These are phyloP conservation scores for Arenaria interpres DNA, from an alignment of 2,113 vertebrate genomes.

Conservation along the genomic window DNA sequence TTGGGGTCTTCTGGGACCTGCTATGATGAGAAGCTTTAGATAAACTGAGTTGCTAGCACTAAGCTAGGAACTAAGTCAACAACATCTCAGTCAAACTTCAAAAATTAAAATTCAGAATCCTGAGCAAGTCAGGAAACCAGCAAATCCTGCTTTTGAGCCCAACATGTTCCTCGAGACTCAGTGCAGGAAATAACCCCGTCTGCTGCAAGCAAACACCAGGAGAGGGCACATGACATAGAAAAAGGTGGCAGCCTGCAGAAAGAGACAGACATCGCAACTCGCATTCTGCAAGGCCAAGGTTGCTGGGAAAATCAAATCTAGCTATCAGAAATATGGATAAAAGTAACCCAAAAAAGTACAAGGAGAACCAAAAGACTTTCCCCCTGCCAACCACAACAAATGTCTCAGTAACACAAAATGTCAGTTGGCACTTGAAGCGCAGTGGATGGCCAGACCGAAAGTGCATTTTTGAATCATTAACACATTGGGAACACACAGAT, in stretches of 20 bases:
- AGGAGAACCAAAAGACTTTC: slow-evolving; percentile 29
- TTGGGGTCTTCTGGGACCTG: background rate
- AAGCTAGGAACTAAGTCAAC: background rate
- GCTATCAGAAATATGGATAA: background rate
- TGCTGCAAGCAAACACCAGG: background rate
- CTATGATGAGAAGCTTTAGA: background rate
- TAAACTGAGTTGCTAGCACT: background rate
- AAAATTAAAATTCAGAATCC: background rate
- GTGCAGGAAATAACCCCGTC: background rate
- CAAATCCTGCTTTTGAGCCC: background rate
- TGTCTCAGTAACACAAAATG: slow-evolving; percentile 26
- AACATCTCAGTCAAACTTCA: background rate
- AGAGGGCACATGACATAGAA: background rate
- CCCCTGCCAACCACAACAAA: slow-evolving; percentile 38
- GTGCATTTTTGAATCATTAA: slow-evolving; percentile 61
- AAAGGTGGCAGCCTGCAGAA: background rate
- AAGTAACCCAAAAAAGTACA: background rate
- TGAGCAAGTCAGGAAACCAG: background rate
- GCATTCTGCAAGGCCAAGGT: background rate
- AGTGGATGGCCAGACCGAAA: slow-evolving; percentile 54
- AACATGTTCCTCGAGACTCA: fast-evolving
- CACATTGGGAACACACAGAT: slow-evolving; percentile 65
- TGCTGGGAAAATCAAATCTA: background rate
- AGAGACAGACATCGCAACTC: background rate
- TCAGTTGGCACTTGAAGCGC: slow-evolving; percentile 56